These are phyloP conservation scores for Silurus meridionalis DNA, from an alignment of 2,113 vertebrate genomes.

Conservation along the genomic window DNA sequence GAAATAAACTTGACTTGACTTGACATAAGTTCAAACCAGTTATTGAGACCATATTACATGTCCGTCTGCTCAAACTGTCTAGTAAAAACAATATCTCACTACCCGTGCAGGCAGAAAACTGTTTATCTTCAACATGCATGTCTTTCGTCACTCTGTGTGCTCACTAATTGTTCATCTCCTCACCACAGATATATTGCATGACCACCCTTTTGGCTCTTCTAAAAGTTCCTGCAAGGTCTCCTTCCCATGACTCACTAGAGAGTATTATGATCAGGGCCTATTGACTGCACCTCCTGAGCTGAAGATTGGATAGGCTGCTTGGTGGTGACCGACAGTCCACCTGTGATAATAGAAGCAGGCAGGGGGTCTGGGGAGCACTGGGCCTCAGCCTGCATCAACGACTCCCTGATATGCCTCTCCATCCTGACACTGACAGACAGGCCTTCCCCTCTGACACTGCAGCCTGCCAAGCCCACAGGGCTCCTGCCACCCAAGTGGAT, in stretches of 20 bases:
- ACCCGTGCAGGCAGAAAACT: slow-evolving; percentile 31
- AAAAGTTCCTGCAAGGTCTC: slow-evolving; percentile 19
- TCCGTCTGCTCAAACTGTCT: neutral
- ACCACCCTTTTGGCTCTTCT: slow-evolving; percentile 40
- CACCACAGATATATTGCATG: slow-evolving; percentile 36
- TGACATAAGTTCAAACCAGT: too few relatives aligned
- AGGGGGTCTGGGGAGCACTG: slow-evolving; percentile 54
- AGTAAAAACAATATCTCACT: neutral
- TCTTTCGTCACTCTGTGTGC: slow-evolving; percentile 59
- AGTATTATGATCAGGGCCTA: slow-evolving; percentile 49
- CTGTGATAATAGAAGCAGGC: slow-evolving; percentile 76
- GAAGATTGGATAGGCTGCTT: slow-evolving; percentile 54
- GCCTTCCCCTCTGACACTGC: slow-evolving; percentile 69
- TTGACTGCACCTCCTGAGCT: slow-evolving; percentile 54
- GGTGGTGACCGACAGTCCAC: slow-evolving; percentile 67
- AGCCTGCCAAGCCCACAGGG: slow-evolving; percentile 57
- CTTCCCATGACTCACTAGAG: neutral
- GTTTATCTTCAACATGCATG: slow-evolving; percentile 55
- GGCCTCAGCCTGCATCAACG: slow-evolving; percentile 52
- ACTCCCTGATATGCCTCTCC: slow-evolving; percentile 48
- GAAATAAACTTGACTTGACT: too few relatives aligned
- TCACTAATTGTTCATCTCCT: slow-evolving; percentile 57
- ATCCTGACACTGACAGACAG: slow-evolving; percentile 75
- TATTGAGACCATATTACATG: neutral
- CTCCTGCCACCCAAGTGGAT: slow-evolving; percentile 70